Base-by-base conservation (phyloP, 2,113 vertebrate genomes). In the Gymnobelideus leadbeateri region DNA sequence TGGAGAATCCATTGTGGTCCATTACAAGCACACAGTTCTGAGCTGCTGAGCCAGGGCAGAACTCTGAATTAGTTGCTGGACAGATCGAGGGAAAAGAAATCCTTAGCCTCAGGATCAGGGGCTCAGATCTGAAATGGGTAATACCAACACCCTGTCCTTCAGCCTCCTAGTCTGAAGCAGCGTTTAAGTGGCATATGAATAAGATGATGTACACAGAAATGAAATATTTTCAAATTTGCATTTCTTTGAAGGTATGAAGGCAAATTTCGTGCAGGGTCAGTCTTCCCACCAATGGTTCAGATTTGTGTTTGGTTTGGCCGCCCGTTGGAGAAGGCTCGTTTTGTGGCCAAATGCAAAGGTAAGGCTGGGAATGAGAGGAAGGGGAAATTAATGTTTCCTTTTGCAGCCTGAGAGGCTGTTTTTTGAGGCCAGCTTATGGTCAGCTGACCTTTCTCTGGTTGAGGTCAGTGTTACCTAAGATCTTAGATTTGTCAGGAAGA, bases 271-370 rank as follows among this genome's bases (percentile, higher is more conserved):
- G 98, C 99, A 3, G 99, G 99, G 89, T 98, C 98, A 0, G 98
- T 99, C 94, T 99, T 99, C 61, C 98, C 99, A 31, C 98, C 99
- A 4, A 98, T 99, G 98, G 98, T 98, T 93, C 99, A 99, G 98
- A 99, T 99, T 97, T 98, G 98, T 2, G 98, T 99, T 10, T 99
- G 99, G 98, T 99, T 99, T 97, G 99, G 91, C 89, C 99, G 99
- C 51, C 99, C 99, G 51, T 98, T 99, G 84, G 99, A 99, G 98
- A 99, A 99, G 98, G 98, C 98, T 28, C 98, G 99, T 52, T 99
- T 99, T 96, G 98, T 99, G 93, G 95, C 98, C 96, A 99, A 98
- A 55, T 99, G 99, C 96, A 99, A 99, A 99, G 99, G 99, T 99
- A 98, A 99, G 92, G 51, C 28, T 43, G 37, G 25, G 43, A 0